These are phyloP conservation scores for Acanthurus lineatus DNA, from an alignment of 2,797 vertebrate genomes.

Conservation along the genomic window DNA sequence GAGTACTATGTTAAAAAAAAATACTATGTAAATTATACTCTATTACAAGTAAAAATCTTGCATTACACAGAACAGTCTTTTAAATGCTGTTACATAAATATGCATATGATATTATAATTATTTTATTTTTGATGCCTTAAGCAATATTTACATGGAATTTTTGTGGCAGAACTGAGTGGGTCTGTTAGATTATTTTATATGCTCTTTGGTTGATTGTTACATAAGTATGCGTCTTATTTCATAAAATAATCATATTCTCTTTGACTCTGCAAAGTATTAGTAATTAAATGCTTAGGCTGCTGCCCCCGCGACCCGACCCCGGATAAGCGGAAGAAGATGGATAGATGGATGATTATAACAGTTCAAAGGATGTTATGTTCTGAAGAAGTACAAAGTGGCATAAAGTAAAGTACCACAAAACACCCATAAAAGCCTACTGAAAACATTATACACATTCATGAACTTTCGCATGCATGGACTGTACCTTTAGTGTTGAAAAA, in stretches of 20 bases:
- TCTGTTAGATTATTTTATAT: not conserved
- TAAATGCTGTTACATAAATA: not conserved
- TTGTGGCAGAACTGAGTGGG: not conserved
- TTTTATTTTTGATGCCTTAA: not conserved
- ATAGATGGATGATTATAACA: too few relatives aligned
- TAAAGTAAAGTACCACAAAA: too few relatives aligned
- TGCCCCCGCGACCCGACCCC: too few relatives aligned
- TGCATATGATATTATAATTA: not conserved
- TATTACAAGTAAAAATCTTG: not conserved
- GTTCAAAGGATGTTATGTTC: too few relatives aligned
- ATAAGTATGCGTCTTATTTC: not conserved
- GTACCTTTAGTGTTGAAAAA: conserved; percentile 88
- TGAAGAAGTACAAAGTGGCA: too few relatives aligned
- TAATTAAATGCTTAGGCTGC: too few relatives aligned
- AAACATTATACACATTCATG: not conserved
- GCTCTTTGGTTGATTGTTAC: not conserved
- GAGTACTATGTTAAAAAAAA: not conserved
- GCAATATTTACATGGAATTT: not conserved
- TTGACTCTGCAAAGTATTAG: too few relatives aligned
- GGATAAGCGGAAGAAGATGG: too few relatives aligned
- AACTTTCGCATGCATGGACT: not conserved
- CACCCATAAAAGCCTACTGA: too few relatives aligned
- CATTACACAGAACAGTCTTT: not conserved
- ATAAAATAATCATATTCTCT: not conserved
- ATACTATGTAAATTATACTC: not conserved